Percentiles rank a stretch among this genome's conserved stretches.
Conservation (phyloP, 2,113 vertebrate species). For the Scalopus aquaticus region DNA sequence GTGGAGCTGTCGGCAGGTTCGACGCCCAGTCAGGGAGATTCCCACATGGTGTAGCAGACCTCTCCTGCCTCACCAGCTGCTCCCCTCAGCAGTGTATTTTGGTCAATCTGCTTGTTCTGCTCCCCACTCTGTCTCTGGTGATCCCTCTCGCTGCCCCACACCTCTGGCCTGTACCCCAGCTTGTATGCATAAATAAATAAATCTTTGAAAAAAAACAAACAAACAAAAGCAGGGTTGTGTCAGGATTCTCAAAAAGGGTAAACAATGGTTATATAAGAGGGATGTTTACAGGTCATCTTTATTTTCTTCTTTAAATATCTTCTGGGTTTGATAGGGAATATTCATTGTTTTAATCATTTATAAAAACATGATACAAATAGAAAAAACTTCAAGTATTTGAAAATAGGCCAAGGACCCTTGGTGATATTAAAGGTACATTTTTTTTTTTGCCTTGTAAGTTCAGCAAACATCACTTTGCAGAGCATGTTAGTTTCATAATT, state of each 20-base stretch:
- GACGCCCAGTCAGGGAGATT: too few relatives aligned
- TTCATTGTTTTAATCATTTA: neutral
- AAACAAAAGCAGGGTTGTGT: neutral
- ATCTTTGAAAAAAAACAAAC: too few relatives aligned
- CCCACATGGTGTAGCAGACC: too few relatives aligned
- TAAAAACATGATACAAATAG: neutral
- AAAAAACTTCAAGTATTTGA: constrained; percentile 41
- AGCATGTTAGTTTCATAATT: neutral
- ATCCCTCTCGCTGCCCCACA: too few relatives aligned
- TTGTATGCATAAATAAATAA: too few relatives aligned
- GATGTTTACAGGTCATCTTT: neutral
- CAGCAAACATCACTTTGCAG: neutral
- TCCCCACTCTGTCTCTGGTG: too few relatives aligned
- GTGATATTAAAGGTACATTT: neutral
- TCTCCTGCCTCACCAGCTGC: too few relatives aligned
- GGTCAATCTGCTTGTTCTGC: too few relatives aligned
- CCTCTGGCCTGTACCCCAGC: too few relatives aligned
- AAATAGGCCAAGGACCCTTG: neutral
- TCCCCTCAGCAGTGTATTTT: too few relatives aligned
- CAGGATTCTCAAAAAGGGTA: neutral
- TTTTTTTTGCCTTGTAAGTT: neutral
- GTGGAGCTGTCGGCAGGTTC: too few relatives aligned
- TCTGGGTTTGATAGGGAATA: neutral
- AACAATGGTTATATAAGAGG: neutral
- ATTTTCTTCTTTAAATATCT: neutral